Conservation (phyloP, 1,140 invertebrate species). For the Diabrotica virgifera region DNA sequence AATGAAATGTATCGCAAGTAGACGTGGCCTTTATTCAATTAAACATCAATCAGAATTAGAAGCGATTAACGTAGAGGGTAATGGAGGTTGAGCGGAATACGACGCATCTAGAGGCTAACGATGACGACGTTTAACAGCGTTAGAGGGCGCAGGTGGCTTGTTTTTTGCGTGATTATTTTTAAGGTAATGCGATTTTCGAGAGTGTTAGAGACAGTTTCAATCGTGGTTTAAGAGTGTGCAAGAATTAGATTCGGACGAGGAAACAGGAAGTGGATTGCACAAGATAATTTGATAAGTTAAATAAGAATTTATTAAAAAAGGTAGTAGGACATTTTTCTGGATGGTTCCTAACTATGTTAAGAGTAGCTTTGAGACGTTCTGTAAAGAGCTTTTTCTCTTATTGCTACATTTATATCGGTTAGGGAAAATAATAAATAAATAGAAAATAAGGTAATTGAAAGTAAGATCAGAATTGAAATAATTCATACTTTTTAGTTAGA, state of each 20-base stretch:
- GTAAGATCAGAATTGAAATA: no score
- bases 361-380: no score
- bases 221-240: not conserved
- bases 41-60: conserved; percentile 2
- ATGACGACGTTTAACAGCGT: not conserved
- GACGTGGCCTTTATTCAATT: conserved; percentile 2
- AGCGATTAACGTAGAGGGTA: not conserved
- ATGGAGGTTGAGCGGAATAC: not conserved
- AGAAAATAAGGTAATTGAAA: no score
- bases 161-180: conserved; percentile 3
- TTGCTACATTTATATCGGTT: no score
- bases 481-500: no score
- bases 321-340: no score
- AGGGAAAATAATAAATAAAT: no score
- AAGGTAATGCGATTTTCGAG: not conserved
- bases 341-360: no score
- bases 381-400: no score
- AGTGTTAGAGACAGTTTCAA: not conserved
- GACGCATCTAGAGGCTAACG: not conserved
- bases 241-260: not conserved
- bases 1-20: not conserved
- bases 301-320: no score
- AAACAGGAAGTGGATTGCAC: not conserved
- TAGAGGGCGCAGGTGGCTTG: conserved; percentile 1
- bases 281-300: no score